Conservation (phyloP, 1,140 invertebrate genomes). For the Neodiprion pinetum region DNA sequence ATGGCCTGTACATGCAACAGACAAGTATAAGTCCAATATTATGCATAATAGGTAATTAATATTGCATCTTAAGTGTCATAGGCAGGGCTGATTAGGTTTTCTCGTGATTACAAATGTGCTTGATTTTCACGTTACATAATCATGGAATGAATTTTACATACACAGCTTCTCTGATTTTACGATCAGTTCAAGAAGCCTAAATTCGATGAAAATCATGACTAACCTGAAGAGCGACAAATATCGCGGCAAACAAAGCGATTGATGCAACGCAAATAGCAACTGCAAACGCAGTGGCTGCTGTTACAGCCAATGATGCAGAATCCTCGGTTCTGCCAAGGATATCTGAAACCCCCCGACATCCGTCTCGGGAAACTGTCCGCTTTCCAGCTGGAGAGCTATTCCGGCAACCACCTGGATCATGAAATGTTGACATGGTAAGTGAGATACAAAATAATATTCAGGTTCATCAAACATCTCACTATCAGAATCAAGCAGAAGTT, state of each 20-base stretch:
- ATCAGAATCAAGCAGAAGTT: conserved; percentile 22
- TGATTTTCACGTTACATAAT: no score
- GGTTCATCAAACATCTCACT: conserved; percentile 20
- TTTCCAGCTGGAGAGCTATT: conserved; percentile 78
- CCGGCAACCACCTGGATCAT: conserved; percentile 67
- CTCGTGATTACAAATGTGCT: conserved; percentile 10
- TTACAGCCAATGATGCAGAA: conserved; percentile 59
- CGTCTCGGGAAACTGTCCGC: conserved; percentile 66
- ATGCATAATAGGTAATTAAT: not conserved
- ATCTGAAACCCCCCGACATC: conserved; percentile 49
- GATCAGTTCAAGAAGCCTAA: no score
- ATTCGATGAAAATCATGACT: conserved; percentile 15
- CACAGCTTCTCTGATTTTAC: no score
- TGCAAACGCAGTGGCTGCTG: conserved; percentile 70
- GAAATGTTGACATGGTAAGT: not conserved
- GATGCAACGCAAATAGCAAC: conserved; percentile 71
- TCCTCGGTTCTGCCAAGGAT: conserved; percentile 49
- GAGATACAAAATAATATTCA: conserved; percentile 10
- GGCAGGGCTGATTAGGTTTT: not conserved
- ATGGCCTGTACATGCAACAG: conserved; percentile 37
- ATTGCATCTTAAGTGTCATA: conserved; percentile 8
- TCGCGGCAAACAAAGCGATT: conserved; percentile 70
- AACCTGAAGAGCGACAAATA: conserved; percentile 75
- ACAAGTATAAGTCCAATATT: no score
- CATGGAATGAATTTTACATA: no score